phyloP scores from a whole-genome alignment of 2,113 vertebrate species.

The Psittacula cyanocephala region DNA sequence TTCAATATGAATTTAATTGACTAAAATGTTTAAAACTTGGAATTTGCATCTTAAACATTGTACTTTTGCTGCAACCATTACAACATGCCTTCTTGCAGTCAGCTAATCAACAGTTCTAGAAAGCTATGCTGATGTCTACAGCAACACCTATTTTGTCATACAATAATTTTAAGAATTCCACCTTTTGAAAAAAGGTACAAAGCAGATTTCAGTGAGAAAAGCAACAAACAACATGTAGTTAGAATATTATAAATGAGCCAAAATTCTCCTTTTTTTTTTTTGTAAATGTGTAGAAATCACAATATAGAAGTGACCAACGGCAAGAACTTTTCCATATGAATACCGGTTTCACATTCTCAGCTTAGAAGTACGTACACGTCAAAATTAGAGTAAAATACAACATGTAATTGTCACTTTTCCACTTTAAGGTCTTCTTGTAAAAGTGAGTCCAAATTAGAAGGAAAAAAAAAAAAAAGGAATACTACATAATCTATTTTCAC shows the following conservation, averaged over 20 bases:
- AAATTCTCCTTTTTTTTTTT: rapidly evolving
- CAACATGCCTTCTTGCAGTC: not conserved
- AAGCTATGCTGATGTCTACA: not conserved
- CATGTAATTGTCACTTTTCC: not conserved
- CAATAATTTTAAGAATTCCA: not conserved
- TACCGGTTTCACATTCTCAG: not conserved
- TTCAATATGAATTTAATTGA: not conserved
- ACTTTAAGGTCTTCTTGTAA: not conserved
- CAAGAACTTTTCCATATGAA: not conserved
- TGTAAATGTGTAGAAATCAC: not conserved
- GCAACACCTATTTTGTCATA: not conserved
- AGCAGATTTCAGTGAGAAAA: not conserved
- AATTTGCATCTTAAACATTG: not conserved
- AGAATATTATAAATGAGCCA: not conserved
- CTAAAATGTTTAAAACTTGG: not conserved
- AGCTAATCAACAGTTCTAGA: not conserved
- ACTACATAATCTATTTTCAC: not conserved
- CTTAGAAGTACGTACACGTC: not conserved
- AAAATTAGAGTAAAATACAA: not conserved
- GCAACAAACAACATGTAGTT: not conserved
- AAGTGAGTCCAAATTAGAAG: not conserved
- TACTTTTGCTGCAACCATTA: not conserved
- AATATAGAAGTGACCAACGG: not conserved
- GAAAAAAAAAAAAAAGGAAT: not conserved
- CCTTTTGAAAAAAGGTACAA: not conserved